Evolutionary conservation across 1,140 invertebrate species (phyloP), one percentile per base, ranked within the genome.

Genomic region (Dinothrombium tinctorium): DNA sequence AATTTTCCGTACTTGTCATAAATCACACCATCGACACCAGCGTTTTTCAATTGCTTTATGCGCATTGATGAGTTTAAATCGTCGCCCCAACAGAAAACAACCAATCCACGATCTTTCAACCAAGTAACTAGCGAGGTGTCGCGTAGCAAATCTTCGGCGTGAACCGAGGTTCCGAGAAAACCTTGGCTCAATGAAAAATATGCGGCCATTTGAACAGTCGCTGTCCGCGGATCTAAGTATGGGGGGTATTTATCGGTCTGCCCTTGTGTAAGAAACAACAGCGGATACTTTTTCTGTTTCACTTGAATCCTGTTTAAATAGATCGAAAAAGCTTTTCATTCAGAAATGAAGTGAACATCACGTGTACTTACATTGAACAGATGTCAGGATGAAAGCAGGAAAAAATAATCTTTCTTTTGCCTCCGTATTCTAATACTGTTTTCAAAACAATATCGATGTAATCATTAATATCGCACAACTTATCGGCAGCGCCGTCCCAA

Each of bases 41-140:
- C 63, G 47, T 75, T 66, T 58, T 87, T 89, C 0, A 92, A 63
- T 51, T 74, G 68, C 48, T 74, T 73, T 28, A 90, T 84, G 1
- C 76, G 80, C n/a, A 71, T 69, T 42, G 72, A 71, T 54, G 81
- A 73, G 50, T 90, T 89, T 53, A 86, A 86, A 54, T 89, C 81
- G 54, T 92, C 83, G 4, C 87, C 87, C 87, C 87, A 95, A 55
- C 81, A 86, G 55, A 94, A 94, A 31, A 90, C 69, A 2, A 89
- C 69, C 15, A 90, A 62, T 12, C 76, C 75, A 21, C 70, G 65
- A 47, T 76, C 67, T 47, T 72, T 74, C 0, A 76, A 75, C 33
- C 75, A 53, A 49, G 76, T 69, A 1, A 87, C 71, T 60, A 82
- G 70, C 8, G 67, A 68, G 12, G 74, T 67, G 60, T 92, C 78